A percentile compares a stretch with the other conserved stretches of the same genome.
Evolutionary conservation across 1,140 invertebrate genomes (phyloP).

Genomic region (Xylocopa sonorina): DNA sequence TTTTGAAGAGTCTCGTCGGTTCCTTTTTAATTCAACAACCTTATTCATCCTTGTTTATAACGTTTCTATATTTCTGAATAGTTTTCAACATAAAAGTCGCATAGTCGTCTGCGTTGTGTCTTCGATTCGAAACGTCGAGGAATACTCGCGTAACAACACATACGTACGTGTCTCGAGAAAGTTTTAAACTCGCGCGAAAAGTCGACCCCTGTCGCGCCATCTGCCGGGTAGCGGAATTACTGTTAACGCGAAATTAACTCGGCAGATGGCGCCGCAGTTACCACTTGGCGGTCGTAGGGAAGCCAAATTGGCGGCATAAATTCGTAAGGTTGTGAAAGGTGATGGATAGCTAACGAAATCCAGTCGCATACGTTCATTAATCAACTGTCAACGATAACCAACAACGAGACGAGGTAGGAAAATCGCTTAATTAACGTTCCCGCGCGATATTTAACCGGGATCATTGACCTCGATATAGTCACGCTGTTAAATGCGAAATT

Average conservation of each 20-base stretch:
- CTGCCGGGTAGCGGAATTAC: neutral
- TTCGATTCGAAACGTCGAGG: too few species aligned
- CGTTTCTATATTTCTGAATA: too few species aligned
- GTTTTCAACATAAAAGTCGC: too few species aligned
- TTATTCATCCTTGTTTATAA: too few species aligned
- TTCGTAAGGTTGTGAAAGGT: conserved; percentile 4
- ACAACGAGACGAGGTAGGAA: conserved; percentile 1
- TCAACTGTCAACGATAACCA: neutral
- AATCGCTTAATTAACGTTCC: neutral
- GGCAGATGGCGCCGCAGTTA: conserved; percentile 23
- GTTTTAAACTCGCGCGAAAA: neutral
- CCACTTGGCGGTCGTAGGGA: neutral
- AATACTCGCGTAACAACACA: too few species aligned
- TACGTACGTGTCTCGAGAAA: too few species aligned
- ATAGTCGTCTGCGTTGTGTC: too few species aligned
- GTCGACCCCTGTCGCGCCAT: neutral
- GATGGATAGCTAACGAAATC: neutral
- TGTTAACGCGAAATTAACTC: neutral
- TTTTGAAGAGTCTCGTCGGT: too few species aligned
- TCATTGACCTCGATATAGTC: neutral
- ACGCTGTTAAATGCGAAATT: neutral
- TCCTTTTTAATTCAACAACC: neutral
- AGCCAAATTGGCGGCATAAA: neutral
- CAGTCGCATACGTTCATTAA: neutral
- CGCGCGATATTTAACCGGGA: neutral